These are phyloP conservation scores for Cyclophora albipunctata DNA, from an alignment of 2,888 invertebrate species.

Conservation along the genomic window DNA sequence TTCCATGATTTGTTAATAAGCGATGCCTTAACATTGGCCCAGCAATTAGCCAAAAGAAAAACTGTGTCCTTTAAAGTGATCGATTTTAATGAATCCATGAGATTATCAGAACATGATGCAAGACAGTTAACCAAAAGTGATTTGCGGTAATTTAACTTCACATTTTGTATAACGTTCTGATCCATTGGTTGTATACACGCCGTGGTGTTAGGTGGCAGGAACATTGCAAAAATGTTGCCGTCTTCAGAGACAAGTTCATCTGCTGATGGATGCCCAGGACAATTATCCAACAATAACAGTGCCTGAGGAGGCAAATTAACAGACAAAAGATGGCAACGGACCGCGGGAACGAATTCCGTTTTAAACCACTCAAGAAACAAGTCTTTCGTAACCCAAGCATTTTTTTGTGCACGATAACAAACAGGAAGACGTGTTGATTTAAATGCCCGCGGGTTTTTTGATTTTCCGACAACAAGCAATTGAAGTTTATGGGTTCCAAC, in stretches of 20 bases:
- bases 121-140: no score
- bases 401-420: slow-evolving; percentile 22
- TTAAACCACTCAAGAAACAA: slow-evolving; percentile 29
- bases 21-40: no score
- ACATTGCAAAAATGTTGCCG: slow-evolving; percentile 26
- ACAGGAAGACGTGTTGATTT: slow-evolving; percentile 25
- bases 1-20: no score
- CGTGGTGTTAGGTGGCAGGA: slow-evolving; percentile 25
- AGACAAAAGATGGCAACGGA: slow-evolving; percentile 11
- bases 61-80: no score
- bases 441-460: slow-evolving; percentile 26
- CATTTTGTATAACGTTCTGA: slow-evolving; percentile 25
- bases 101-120: no score
- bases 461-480: slow-evolving; percentile 24
- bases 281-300: slow-evolving; percentile 26
- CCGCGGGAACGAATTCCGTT: slow-evolving; percentile 18
- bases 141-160: no score
- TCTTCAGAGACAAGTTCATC: slow-evolving; percentile 30
- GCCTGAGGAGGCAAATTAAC: slow-evolving; percentile 21
- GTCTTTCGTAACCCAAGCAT: slow-evolving; percentile 25
- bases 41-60: no score
- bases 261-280: slow-evolving; percentile 26
- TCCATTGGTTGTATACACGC: slow-evolving; percentile 27
- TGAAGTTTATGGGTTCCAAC: slow-evolving; percentile 20
- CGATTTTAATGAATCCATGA: no score